Percentiles rank a stretch among this genome's conserved stretches.
Evolutionary conservation across 2,113 vertebrate species (phyloP).

Genomic region (Crotalus helleri): DNA sequence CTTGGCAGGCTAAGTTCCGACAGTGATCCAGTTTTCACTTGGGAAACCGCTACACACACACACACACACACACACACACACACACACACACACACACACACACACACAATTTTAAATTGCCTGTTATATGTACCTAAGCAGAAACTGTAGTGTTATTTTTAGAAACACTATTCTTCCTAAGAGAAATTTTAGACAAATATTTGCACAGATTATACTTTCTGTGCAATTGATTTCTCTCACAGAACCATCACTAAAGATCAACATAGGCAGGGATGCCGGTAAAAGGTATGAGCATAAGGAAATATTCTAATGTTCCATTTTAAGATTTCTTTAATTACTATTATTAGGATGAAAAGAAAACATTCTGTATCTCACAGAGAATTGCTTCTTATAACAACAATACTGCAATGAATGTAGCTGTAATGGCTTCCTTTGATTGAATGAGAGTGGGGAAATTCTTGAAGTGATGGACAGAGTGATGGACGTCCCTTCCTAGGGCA

Average conservation of each 20-base stretch:
- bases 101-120: background rate
- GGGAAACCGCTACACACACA: conserved; percentile 5
- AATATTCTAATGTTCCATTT: background rate
- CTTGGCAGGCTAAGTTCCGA: background rate
- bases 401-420: background rate
- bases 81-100: no score
- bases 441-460: background rate
- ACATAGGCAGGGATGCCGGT: conserved; percentile 15
- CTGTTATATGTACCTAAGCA: background rate
- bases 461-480: background rate
- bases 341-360: background rate
- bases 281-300: background rate
- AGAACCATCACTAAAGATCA: conserved; percentile 11
- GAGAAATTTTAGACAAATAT: conserved; percentile 29
- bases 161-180: background rate
- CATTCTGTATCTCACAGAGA: background rate
- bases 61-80: background rate
- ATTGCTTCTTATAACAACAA: background rate
- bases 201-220: background rate
- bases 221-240: conserved; percentile 33
- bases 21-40: background rate
- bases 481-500: background rate
- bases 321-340: background rate
- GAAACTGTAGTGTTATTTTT: background rate
- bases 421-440: background rate